A percentile compares a stretch with the other conserved stretches of the same genome.
phyloP scores from a whole-genome alignment of 2,888 invertebrate species.

The Agriopis marginaria region DNA sequence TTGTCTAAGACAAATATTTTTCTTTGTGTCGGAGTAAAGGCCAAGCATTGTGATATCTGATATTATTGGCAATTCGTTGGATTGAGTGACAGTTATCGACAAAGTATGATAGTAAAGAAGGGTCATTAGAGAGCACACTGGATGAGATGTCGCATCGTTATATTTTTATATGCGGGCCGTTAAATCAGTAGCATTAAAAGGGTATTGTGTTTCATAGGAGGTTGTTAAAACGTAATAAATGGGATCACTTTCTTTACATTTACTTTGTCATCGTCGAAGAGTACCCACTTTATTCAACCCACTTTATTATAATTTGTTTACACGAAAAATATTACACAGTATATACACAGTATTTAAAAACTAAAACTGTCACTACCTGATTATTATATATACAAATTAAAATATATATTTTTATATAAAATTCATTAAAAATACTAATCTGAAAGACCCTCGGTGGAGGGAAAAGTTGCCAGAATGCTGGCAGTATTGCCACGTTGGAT shows the following conservation, averaged over 20 bases:
- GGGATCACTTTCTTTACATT: slow-evolving; percentile 2
- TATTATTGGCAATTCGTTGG: slow-evolving; percentile 55
- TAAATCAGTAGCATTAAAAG: slow-evolving; percentile 45
- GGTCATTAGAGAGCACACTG: slow-evolving; percentile 53
- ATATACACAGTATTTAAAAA: too few relatives aligned
- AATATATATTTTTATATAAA: too few relatives aligned
- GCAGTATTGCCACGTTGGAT: too few relatives aligned
- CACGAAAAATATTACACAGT: too few relatives aligned
- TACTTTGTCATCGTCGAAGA: not conserved
- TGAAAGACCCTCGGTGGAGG: too few relatives aligned
- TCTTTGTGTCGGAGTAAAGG: not conserved
- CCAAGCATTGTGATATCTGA: slow-evolving; percentile 19
- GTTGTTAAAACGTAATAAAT: slow-evolving; percentile 11
- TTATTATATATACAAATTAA: too few relatives aligned
- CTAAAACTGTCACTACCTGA: too few relatives aligned
- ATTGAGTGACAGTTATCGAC: slow-evolving; percentile 61
- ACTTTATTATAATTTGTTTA: too few relatives aligned
- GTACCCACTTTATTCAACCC: not conserved
- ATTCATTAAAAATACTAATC: too few relatives aligned
- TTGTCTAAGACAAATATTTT: not conserved
- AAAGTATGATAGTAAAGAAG: slow-evolving; percentile 48
- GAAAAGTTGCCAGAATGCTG: too few relatives aligned
- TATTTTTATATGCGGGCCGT: slow-evolving; percentile 58
- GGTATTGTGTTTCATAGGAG: slow-evolving; percentile 26
- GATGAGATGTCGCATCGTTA: slow-evolving; percentile 58